Evolutionary conservation across 2,797 vertebrate species (phyloP).

Genomic region (Cynopterus sphinx): DNA sequence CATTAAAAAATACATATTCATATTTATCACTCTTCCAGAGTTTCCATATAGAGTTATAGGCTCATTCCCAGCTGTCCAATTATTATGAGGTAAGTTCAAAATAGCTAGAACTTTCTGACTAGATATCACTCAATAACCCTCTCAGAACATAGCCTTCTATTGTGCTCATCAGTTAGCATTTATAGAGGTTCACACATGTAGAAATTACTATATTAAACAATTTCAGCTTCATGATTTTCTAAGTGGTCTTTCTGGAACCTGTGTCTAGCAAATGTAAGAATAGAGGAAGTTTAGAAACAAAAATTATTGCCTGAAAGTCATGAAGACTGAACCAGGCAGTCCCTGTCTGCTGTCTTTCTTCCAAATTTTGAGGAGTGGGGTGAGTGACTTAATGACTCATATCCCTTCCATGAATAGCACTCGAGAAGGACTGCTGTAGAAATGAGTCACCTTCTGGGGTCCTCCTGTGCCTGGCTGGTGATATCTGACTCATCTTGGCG

Average conservation of each 20-base stretch:
- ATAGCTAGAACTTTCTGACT: background rate
- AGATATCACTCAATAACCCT: background rate
- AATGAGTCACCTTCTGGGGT: background rate
- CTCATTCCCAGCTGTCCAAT: background rate
- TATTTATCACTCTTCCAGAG: background rate
- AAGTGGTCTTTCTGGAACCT: background rate
- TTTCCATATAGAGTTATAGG: background rate
- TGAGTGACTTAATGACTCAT: background rate
- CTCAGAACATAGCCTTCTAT: background rate
- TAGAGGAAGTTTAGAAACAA: background rate
- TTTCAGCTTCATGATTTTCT: background rate
- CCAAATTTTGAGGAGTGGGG: background rate
- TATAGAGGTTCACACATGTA: background rate
- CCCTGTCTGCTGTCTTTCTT: background rate
- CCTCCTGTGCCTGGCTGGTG: background rate
- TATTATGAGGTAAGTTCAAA: background rate
- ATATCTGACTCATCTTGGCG: background rate
- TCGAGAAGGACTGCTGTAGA: background rate
- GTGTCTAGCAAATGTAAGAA: background rate
- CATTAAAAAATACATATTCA: background rate
- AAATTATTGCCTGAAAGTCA: background rate
- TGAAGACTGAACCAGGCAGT: background rate
- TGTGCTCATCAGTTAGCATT: background rate
- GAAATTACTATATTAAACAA: background rate
- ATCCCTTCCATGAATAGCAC: background rate